These are phyloP conservation scores for Prunella himalayana DNA, from an alignment of 2,113 vertebrate species.

Conservation along the genomic window DNA sequence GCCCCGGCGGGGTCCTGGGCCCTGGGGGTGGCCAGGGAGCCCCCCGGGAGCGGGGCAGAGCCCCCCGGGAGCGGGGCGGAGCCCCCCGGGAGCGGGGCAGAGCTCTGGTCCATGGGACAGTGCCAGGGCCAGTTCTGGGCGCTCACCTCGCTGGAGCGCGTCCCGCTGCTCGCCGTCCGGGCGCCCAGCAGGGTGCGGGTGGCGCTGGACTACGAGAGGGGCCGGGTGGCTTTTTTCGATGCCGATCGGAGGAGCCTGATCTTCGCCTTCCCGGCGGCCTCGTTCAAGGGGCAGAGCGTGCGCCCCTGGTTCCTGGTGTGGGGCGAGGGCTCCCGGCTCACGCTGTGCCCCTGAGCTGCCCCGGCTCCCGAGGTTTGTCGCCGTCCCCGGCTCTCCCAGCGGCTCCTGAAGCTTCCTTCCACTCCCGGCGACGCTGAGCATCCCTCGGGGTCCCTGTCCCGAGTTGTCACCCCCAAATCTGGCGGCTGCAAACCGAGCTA, in stretches of 20 bases:
- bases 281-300: background rate
- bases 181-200: background rate
- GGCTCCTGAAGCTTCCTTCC: too few species aligned
- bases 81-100: accelerated
- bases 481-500: background rate
- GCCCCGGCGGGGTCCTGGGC: background rate
- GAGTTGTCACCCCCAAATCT: accelerated
- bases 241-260: background rate
- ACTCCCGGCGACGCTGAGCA: accelerated
- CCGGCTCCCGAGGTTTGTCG: accelerated
- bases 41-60: background rate
- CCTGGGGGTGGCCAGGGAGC: background rate
- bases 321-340: background rate
- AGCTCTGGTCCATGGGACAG: background rate
- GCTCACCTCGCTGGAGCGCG: background rate
- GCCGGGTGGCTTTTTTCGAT: background rate
- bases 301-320: constrained; percentile 22
- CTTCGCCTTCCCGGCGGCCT: background rate
- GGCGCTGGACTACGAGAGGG: background rate
- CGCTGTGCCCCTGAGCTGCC: background rate
- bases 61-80: background rate
- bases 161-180: accelerated
- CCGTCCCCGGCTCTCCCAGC: background rate
- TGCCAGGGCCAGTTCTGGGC: constrained; percentile 1
- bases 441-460: accelerated